A percentile compares a stretch with the other conserved stretches of the same genome.
phyloP scores from a whole-genome alignment of 2,113 vertebrate species.

The Lepisosteus osseus region DNA sequence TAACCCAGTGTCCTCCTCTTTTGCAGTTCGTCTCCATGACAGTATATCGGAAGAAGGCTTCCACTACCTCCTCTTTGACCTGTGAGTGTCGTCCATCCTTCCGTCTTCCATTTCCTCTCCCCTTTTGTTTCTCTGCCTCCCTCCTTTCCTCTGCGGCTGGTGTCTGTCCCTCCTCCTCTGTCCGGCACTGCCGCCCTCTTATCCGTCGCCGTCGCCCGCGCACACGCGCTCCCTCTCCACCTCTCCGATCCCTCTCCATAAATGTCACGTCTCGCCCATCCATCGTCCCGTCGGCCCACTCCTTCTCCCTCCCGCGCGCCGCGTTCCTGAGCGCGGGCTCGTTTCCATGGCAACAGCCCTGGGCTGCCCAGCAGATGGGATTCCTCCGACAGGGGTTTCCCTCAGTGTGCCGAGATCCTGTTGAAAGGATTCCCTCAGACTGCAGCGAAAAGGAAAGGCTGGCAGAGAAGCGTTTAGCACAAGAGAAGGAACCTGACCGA shows the following conservation, averaged over 20 bases:
- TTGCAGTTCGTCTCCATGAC: constrained; percentile 89
- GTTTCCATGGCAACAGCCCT: constrained; percentile 69
- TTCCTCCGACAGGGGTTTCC: constrained; percentile 69
- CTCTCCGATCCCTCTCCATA: not conserved
- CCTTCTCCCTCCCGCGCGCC: not conserved
- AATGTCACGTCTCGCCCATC: no score
- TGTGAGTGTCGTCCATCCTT: constrained; percentile 75
- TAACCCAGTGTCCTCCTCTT: constrained; percentile 6
- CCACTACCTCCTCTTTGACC: constrained; percentile 92
- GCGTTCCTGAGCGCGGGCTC: constrained; percentile 52
- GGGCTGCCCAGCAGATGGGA: constrained; percentile 45
- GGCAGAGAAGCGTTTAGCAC: no score
- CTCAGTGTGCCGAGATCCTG: constrained; percentile 41
- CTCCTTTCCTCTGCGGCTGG: not conserved
- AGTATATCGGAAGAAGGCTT: constrained; percentile 95
- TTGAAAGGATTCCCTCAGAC: no score
- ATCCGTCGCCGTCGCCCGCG: not conserved
- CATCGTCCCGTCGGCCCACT: no score
- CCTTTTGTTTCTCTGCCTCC: not conserved
- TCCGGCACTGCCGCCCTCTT: not conserved
- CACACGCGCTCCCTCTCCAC: not conserved
- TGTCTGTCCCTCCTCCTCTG: constrained; percentile 8
- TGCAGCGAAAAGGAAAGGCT: no score
- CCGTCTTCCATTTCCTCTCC: constrained; percentile 31
- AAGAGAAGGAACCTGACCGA: no score